Evolutionary conservation across 2,113 vertebrate species (phyloP).

Genomic region (Bostrychus sinensis): DNA sequence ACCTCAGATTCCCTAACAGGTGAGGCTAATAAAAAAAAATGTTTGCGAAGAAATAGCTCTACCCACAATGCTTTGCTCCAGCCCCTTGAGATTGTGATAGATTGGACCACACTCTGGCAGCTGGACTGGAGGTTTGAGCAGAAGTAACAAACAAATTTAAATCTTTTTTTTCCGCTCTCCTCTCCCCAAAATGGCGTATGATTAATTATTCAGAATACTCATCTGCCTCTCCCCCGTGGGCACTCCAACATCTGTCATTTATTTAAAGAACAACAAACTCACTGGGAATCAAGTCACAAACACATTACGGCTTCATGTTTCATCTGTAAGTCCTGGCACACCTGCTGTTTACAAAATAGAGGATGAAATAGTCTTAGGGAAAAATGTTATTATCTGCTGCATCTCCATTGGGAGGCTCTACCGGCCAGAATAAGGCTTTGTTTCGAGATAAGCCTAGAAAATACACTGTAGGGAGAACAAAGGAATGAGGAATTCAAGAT

Average conservation of each 20-base stretch:
- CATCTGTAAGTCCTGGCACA: slow-evolving; percentile 40
- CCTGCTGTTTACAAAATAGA: slow-evolving; percentile 64
- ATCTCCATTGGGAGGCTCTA: slow-evolving; percentile 7
- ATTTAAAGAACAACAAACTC: slow-evolving; percentile 59
- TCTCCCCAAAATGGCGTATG: slow-evolving; percentile 55
- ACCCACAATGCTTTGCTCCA: slow-evolving; percentile 48
- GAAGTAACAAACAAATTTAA: slow-evolving; percentile 63
- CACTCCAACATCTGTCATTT: slow-evolving; percentile 75
- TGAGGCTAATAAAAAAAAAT: slow-evolving; percentile 7
- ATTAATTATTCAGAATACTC: slow-evolving; percentile 73
- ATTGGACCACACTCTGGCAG: slow-evolving; percentile 62
- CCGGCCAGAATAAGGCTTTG: slow-evolving; percentile 8
- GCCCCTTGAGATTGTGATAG: slow-evolving; percentile 39
- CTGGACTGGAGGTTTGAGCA: slow-evolving; percentile 54
- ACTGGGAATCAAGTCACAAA: slow-evolving; percentile 59
- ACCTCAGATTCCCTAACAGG: slow-evolving; percentile 18
- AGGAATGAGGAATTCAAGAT: background rate
- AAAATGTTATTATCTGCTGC: slow-evolving; percentile 27
- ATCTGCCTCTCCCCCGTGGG: slow-evolving; percentile 52
- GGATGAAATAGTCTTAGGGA: slow-evolving; percentile 40
- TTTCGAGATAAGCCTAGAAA: background rate
- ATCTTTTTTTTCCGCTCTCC: slow-evolving; percentile 56
- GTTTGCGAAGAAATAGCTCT: slow-evolving; percentile 17
- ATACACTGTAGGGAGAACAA: background rate
- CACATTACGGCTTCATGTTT: slow-evolving; percentile 58